These are phyloP conservation scores for Proterorhinus semilunaris DNA, from an alignment of 2,113 vertebrate genomes.

Conservation along the genomic window DNA sequence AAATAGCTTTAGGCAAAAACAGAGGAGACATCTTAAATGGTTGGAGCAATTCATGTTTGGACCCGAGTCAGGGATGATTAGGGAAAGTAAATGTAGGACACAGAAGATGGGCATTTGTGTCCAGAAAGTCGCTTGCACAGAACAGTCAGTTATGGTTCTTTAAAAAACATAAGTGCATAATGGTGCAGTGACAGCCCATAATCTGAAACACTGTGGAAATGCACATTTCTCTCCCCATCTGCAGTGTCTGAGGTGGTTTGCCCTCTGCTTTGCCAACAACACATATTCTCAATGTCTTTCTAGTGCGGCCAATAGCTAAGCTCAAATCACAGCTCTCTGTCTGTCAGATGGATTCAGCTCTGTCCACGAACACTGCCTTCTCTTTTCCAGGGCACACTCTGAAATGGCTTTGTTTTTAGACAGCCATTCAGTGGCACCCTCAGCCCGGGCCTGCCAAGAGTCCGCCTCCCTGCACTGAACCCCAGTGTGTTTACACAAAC, in stretches of 20 bases:
- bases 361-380: constrained; percentile 63
- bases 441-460: constrained; percentile 64
- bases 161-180: constrained; percentile 34
- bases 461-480: constrained; percentile 64
- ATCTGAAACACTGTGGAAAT: constrained; percentile 64
- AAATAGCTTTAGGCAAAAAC: constrained; percentile 51
- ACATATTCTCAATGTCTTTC: constrained; percentile 66
- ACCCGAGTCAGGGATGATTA: constrained; percentile 37
- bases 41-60: constrained; percentile 44
- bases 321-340: constrained; percentile 68
- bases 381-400: constrained; percentile 69
- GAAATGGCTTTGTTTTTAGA: constrained; percentile 74
- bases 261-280: constrained; percentile 66
- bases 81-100: constrained; percentile 56
- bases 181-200: constrained; percentile 58
- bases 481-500: constrained; percentile 72
- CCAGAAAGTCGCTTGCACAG: constrained; percentile 20
- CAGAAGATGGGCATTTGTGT: constrained; percentile 34
- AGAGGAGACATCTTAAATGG: constrained; percentile 44
- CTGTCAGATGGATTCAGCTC: constrained; percentile 54
- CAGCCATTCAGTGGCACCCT: constrained; percentile 71
- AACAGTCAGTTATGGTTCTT: constrained; percentile 32
- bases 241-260: constrained; percentile 71
- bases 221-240: constrained; percentile 61
- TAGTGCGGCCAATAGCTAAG: constrained; percentile 68